These are phyloP conservation scores for Cryptus viduatorius DNA, from an alignment of 2,888 invertebrate species.

Conservation along the genomic window DNA sequence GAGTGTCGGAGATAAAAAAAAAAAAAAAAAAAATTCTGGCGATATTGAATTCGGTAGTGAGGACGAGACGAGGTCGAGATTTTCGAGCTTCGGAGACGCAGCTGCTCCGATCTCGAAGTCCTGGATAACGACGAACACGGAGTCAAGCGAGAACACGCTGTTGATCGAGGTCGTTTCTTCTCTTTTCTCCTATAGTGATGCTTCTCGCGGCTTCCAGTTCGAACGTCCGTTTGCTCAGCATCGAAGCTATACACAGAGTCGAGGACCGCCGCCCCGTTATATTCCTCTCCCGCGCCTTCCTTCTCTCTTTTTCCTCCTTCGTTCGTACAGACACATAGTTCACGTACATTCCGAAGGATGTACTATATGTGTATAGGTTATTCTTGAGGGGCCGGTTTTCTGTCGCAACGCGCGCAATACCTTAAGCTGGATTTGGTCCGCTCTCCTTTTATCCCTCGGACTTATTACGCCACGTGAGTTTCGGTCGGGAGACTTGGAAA, in stretches of 20 bases:
- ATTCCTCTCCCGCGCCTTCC: constrained; percentile 36
- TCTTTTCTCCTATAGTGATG: background rate
- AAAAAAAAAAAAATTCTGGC: background rate
- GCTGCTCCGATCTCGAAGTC: background rate
- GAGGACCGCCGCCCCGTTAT: constrained; percentile 43
- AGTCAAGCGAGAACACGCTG: background rate
- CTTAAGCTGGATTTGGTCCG: constrained; percentile 77
- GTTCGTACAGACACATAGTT: constrained; percentile 8
- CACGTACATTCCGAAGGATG: background rate
- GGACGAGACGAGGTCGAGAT: background rate
- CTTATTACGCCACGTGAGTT: constrained; percentile 66
- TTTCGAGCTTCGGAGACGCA: background rate
- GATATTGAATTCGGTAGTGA: background rate
- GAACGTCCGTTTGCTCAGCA: constrained; percentile 7
- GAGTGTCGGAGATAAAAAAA: background rate
- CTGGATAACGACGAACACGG: constrained; percentile 3
- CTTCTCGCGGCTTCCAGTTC: constrained; percentile 16
- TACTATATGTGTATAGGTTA: background rate
- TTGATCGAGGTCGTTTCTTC: constrained; percentile 19
- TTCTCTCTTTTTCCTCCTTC: constrained; percentile 3
- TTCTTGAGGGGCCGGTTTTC: constrained; percentile 45
- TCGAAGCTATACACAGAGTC: constrained; percentile 9
- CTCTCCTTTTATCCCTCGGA: constrained; percentile 72
- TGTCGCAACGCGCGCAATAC: constrained; percentile 67
- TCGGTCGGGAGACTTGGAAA: constrained; percentile 20